Evolutionary conservation across 2,888 invertebrate species (phyloP).

Genomic region (Beris morrisii): DNA sequence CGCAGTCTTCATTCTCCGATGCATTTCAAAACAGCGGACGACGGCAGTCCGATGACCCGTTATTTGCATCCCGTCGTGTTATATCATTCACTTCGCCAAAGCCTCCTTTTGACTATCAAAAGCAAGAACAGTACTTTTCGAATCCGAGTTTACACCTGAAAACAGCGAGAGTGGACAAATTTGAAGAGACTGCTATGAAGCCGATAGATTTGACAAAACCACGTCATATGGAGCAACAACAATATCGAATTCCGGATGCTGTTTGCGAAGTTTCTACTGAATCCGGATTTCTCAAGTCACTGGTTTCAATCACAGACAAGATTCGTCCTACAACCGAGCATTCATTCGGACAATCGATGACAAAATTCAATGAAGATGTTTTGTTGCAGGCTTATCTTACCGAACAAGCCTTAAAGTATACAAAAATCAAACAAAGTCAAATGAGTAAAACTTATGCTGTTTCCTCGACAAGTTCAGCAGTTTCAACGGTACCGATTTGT

Average conservation of each 20-base stretch:
- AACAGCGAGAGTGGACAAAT: conserved; percentile 41
- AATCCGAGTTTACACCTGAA: conserved; percentile 54
- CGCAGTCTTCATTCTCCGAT: conserved; percentile 8
- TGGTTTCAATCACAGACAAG: conserved; percentile 54
- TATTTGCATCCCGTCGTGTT: conserved; percentile 44
- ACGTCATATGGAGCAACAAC: conserved; percentile 38
- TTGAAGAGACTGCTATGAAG: conserved; percentile 47
- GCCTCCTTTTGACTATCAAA: conserved; percentile 55
- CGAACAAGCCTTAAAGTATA: conserved; percentile 70
- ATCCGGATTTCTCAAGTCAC: conserved; percentile 51
- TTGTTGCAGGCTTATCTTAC: conserved; percentile 74
- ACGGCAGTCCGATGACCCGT: neutral
- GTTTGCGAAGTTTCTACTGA: conserved; percentile 51
- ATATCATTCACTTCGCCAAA: conserved; percentile 53
- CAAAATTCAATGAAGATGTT: conserved; percentile 61
- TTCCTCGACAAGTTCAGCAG: neutral
- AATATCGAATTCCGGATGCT: conserved; percentile 48
- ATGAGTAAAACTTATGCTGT: conserved; percentile 43
- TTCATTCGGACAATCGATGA: conserved; percentile 7
- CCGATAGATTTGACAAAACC: conserved; percentile 57
- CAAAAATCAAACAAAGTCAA: conserved; percentile 71
- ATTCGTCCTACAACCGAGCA: conserved; percentile 45
- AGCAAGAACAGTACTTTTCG: conserved; percentile 56
- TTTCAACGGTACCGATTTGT: conserved; percentile 4
- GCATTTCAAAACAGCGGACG: conserved; percentile 12